phyloP scores from a whole-genome alignment of 2,113 vertebrate species.

The Opisthocomus hoazin region DNA sequence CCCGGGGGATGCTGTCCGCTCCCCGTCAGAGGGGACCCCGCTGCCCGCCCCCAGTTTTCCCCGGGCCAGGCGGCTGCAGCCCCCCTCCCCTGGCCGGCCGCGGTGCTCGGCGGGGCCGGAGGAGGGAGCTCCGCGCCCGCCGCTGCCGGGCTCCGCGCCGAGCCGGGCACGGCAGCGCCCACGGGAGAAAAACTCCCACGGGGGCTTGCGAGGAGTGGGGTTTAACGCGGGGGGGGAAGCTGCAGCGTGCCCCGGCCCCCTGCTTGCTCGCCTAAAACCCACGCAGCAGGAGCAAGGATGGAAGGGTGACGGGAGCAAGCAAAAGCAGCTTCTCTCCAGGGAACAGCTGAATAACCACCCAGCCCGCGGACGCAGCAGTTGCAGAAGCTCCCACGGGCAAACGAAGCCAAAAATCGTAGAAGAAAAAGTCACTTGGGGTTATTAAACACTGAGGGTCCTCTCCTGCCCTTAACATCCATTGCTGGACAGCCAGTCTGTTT shows the following conservation, averaged over 20 bases:
- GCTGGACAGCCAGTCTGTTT: fast-evolving
- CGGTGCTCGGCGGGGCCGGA: not conserved
- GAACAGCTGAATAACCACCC: fast-evolving
- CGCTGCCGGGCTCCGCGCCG: not conserved
- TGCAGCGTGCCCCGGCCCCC: fast-evolving
- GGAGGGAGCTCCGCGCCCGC: slow-evolving; percentile 8
- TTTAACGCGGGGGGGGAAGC: fast-evolving
- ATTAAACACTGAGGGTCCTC: not conserved
- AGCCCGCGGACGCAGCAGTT: fast-evolving
- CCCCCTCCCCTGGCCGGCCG: not conserved
- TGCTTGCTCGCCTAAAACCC: fast-evolving
- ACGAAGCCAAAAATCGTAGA: fast-evolving
- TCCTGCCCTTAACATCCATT: no score
- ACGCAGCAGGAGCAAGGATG: not conserved
- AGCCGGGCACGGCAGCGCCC: not conserved
- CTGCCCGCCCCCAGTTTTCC: fast-evolving
- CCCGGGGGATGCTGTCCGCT: not conserved
- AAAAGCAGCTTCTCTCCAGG: fast-evolving
- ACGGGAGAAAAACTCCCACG: fast-evolving
- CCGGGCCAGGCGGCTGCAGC: not conserved
- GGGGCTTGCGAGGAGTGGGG: fast-evolving
- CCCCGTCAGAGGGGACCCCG: not conserved
- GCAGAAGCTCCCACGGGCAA: not conserved
- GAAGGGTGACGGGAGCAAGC: fast-evolving
- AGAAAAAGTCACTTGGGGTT: not conserved